Base-by-base conservation (phyloP, 1,140 invertebrate genomes). In the Plectrocnemia conspersa region DNA sequence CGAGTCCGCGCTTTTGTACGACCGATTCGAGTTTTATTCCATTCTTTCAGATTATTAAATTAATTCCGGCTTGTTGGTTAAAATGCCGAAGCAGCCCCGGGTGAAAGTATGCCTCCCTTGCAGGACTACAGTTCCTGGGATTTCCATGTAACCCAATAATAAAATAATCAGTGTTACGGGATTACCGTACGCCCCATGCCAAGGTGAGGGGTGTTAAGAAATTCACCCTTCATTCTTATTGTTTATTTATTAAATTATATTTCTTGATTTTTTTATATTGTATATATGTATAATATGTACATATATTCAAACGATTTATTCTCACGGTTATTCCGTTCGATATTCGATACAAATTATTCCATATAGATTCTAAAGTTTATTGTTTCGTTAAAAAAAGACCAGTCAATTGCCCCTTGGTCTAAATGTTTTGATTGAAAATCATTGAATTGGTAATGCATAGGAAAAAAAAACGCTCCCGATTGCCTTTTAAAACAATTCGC, bases 91-190 rank as follows among this genome's bases (percentile, higher is more conserved):
- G 42, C 18, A 23, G 19, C 29, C 23, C 1, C 22, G 42, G 42
- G 5, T 45, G 22, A 11, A 5, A 24, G n/a, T n/a, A 11, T 13
- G 16, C 21, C 21, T 40, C 36, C 36, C 16, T 4, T 27, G 33
- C 7, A 38, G 35, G 35, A 32, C 44, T 19, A 13, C 10, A 22
- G 33, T 23, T 11, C n/a, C 18, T 29, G 24, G 44, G 56, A 41
- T 45, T 46, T 48, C 25, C 42, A 40, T 53, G 36, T 58, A 58
- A 58, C 56, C 50, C 56, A 58, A 58, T 58, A 58, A 58, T 53
- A 58, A 58, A 58, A 58, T 58, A 58, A 58, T 58, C 50, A 58
- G 50, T 45, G 50, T 53, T 58, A 58, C 56, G 44, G 42, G 49
- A 58, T 58, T 58, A 58, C 41, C 11, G 42, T 16, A n/a, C 55